Base-by-base conservation (phyloP, 2,113 vertebrate genomes). In the Lutjanus erythropterus region DNA sequence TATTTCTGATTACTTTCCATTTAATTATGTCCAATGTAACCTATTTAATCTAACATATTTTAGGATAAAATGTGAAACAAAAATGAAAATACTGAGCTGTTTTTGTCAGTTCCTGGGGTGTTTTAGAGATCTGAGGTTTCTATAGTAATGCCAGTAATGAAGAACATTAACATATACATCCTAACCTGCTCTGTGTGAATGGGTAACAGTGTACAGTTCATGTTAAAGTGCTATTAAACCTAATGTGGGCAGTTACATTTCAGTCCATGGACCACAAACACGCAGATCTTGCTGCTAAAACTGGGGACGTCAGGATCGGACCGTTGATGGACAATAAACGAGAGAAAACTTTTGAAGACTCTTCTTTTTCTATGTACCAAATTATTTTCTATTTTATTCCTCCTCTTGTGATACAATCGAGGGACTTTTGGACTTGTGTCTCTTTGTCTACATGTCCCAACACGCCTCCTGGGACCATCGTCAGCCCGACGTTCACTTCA, bases 201-300 rank as follows among this genome's bases (percentile, higher is more conserved):
- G 58, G 12, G 39, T 2, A 52, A 69, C 91, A 78, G 89, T 90
- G 77, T 93, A 90, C 93, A 89, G 71, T 41, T 23, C 75, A 65
- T 93, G 92, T 96, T 90, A 58, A 96, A 97, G 95, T 97, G 96
- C 96, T 96, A 94, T 96, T 96, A 96, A 86, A 87, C 88, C 90
- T 92, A 12, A 64, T 11, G 64, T 58, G 47, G 72, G 56, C 21
- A 27, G 83, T 93, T 86, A 56, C 94, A 89, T 93, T 92, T 93
- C 93, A 95, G 90, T 89, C 94, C 44, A 61, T 19, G 37, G 50
- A 73, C 52, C 67, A 71, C 66, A 50, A 58, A 78, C 82, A 18
- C 11, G 2, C 41, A 79, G 18, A 92, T 91, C 92, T 96, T 95
- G 96, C 95, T 95, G 93, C 96, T 96, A 92, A 94, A 91, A 86